A percentile compares a stretch with the other conserved stretches of the same genome.
Conservation (phyloP, 1,140 invertebrate species). For the Xylocopa sonorina region DNA sequence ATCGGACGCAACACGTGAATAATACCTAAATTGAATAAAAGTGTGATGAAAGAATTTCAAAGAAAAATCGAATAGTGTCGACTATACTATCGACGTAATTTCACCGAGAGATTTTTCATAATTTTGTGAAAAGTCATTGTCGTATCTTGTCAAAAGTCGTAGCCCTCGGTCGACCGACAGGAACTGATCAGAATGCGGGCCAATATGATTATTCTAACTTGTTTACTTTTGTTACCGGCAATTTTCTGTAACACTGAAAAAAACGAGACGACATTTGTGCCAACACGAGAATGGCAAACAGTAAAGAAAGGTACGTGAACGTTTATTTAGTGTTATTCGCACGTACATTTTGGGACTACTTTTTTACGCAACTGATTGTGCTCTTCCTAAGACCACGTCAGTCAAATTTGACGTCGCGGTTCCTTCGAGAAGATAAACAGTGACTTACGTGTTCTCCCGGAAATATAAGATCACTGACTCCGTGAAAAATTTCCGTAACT, state of each 20-base stretch:
- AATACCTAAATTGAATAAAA: constrained; percentile 41
- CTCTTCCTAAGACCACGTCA: constrained; percentile 63
- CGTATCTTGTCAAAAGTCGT: constrained; percentile 11
- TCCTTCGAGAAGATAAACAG: background rate
- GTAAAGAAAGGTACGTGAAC: constrained; percentile 82
- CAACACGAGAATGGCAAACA: constrained; percentile 85
- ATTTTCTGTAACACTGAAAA: constrained; percentile 52
- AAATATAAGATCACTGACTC: no score
- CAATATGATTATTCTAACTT: constrained; percentile 48
- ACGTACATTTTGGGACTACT: constrained; percentile 52
- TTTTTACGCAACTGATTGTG: constrained; percentile 52
- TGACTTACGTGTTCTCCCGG: background rate
- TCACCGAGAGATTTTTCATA: background rate
- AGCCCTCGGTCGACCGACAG: constrained; percentile 7
- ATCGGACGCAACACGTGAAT: constrained; percentile 62
- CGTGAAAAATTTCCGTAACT: background rate
- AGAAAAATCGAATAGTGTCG: background rate
- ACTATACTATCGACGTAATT: background rate
- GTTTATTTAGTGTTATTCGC: background rate
- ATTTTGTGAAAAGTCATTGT: background rate
- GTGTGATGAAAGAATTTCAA: constrained; percentile 4
- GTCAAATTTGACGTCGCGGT: constrained; percentile 53
- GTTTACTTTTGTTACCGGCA: constrained; percentile 37
- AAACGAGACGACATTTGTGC: constrained; percentile 81
- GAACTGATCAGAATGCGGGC: constrained; percentile 51